Evolutionary conservation across 2,888 invertebrate species (phyloP).

Genomic region (Mantis religiosa): DNA sequence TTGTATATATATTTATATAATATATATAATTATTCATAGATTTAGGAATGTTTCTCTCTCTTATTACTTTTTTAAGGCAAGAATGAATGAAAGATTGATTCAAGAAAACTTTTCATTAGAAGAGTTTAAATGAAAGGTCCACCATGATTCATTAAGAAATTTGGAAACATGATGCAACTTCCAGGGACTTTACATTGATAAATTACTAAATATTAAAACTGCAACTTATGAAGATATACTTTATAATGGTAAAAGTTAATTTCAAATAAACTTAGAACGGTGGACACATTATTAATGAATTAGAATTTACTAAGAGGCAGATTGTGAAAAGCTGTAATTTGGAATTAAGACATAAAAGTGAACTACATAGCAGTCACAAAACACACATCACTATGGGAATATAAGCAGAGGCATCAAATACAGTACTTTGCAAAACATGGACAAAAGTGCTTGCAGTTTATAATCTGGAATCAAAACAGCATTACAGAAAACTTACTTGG

Average conservation of each 20-base stretch:
- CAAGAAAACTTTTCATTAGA: not conserved
- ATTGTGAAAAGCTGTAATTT: not conserved
- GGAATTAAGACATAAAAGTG: slow-evolving; percentile 14
- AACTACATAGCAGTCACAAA: slow-evolving; percentile 26
- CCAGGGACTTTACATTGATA: not conserved
- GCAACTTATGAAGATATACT: not conserved
- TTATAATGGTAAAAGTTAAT: too few relatives aligned
- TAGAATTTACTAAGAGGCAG: not conserved
- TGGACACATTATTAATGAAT: not conserved
- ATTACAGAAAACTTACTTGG: not conserved
- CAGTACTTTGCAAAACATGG: slow-evolving; percentile 1
- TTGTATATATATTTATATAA: slow-evolving; percentile 53
- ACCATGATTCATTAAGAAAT: not conserved
- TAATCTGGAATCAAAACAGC: not conserved
- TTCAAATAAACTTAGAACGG: not conserved
- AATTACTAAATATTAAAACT: not conserved
- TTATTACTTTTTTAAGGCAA: not conserved
- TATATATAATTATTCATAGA: slow-evolving; percentile 8
- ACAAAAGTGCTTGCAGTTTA: slow-evolving; percentile 7
- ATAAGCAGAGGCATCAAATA: slow-evolving; percentile 16
- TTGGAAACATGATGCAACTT: not conserved
- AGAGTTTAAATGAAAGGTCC: not conserved
- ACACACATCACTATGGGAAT: slow-evolving; percentile 25
- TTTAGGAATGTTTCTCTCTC: not conserved
- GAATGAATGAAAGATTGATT: not conserved